These are phyloP conservation scores for Melanargia galathea DNA, from an alignment of 2,888 invertebrate species.

Conservation along the genomic window DNA sequence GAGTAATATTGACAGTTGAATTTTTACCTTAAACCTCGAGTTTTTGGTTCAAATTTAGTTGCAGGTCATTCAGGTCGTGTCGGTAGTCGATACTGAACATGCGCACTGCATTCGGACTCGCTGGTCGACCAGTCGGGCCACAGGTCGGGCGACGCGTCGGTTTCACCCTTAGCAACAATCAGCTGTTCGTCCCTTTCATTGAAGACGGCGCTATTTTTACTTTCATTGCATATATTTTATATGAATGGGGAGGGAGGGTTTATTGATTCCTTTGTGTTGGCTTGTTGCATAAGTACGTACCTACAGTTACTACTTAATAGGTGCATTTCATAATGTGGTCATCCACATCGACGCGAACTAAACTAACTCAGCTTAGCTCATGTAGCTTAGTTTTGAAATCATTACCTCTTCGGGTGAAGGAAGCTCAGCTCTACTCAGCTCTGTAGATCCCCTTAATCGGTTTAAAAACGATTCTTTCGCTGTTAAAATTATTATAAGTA, in stretches of 20 bases:
- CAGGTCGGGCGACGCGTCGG: conserved; percentile 29
- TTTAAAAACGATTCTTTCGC: no score
- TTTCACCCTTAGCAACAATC: conserved; percentile 45
- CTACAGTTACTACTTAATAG: no score
- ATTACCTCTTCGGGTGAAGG: no score
- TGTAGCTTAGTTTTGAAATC: no score
- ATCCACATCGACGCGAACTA: no score
- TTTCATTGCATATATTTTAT: conserved; percentile 42
- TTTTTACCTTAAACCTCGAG: neutral
- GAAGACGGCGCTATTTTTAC: conserved; percentile 44
- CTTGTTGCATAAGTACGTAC: neutral
- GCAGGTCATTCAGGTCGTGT: conserved; percentile 29
- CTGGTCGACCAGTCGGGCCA: conserved; percentile 31
- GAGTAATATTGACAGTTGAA: conserved; percentile 17
- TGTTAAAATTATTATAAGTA: neutral
- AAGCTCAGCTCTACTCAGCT: no score
- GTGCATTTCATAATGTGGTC: neutral
- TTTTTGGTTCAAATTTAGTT: conserved; percentile 19
- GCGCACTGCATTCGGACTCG: conserved; percentile 45
- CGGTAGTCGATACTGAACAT: conserved; percentile 48
- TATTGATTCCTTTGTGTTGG: conserved; percentile 28
- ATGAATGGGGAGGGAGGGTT: conserved; percentile 26
- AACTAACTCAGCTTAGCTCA: no score
- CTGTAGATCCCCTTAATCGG: no score
- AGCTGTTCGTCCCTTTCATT: conserved; percentile 46